phyloP scores from a whole-genome alignment of 2,113 vertebrate genomes.

The Sebastes fasciatus region DNA sequence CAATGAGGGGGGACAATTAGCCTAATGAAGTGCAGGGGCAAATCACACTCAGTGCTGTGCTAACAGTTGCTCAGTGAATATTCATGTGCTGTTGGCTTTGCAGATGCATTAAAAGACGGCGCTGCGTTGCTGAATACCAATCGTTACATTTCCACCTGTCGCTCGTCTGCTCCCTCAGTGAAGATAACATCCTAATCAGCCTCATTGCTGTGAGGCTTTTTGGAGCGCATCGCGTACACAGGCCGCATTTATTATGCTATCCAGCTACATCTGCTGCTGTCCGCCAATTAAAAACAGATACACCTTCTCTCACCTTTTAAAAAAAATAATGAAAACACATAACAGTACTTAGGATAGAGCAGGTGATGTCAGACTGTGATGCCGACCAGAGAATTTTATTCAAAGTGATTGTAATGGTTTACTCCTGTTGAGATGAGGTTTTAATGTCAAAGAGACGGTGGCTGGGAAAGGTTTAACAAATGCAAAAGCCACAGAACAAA shows the following conservation, averaged over 20 bases:
- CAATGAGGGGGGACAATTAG: conserved; percentile 81
- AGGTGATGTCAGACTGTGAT: not conserved
- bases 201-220: conserved; percentile 61
- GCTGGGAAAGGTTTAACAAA: no score
- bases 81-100: conserved; percentile 78
- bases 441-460: not conserved
- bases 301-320: conserved; percentile 17
- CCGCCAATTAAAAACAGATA: conserved; percentile 20
- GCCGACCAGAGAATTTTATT: not conserved
- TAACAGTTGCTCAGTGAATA: conserved; percentile 81
- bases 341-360: not conserved
- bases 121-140: conserved; percentile 81
- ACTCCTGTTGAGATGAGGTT: not conserved
- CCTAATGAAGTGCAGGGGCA: conserved; percentile 80
- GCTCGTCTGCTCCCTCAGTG: conserved; percentile 55
- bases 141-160: conserved; percentile 77
- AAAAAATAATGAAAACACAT: conserved; percentile 2
- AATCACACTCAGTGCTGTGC: conserved; percentile 83
- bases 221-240: conserved; percentile 37
- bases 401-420: not conserved
- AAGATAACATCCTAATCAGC: conserved; percentile 67
- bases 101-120: conserved; percentile 73
- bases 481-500: no score
- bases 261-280: conserved; percentile 29
- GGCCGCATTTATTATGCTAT: conserved; percentile 56